Conservation (phyloP, 2,888 invertebrate genomes). For the Limnephilus lunatus region DNA sequence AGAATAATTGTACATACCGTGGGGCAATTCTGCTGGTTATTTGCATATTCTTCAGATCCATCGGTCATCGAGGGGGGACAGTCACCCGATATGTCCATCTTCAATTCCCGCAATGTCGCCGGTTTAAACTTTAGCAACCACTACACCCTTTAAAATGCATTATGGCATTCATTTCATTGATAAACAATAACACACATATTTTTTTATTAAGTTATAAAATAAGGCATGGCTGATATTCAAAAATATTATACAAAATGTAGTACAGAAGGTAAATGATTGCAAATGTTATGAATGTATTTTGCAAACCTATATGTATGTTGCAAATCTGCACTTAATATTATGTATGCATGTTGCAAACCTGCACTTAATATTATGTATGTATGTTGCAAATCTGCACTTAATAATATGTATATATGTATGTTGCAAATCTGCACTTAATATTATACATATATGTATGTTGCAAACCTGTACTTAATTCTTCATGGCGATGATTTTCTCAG, state of each 20-base stretch:
- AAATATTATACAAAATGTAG: neutral
- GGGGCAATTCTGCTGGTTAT: neutral
- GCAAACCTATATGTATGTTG: conserved; percentile 9
- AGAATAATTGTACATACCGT: neutral
- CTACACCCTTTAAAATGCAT: conserved; percentile 15
- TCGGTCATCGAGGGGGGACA: conserved; percentile 18
- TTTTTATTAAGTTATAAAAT: neutral
- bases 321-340: too few relatives aligned
- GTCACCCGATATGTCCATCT: conserved; percentile 10
- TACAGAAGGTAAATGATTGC: neutral
- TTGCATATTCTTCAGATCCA: conserved; percentile 7
- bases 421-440: too few relatives aligned
- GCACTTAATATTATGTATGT: too few relatives aligned
- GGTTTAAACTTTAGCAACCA: neutral
- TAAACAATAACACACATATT: neutral
- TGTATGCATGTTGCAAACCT: too few relatives aligned
- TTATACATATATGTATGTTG: neutral
- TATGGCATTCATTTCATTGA: neutral
- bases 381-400: too few relatives aligned
- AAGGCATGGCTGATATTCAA: neutral
- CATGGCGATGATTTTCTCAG: neutral
- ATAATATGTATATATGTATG: too few relatives aligned
- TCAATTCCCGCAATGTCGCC: neutral
- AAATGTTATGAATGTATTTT: neutral
- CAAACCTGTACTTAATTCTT: conserved; percentile 29